phyloP scores from a whole-genome alignment of 2,113 vertebrate genomes.

The Corythoichthys intestinalis region DNA sequence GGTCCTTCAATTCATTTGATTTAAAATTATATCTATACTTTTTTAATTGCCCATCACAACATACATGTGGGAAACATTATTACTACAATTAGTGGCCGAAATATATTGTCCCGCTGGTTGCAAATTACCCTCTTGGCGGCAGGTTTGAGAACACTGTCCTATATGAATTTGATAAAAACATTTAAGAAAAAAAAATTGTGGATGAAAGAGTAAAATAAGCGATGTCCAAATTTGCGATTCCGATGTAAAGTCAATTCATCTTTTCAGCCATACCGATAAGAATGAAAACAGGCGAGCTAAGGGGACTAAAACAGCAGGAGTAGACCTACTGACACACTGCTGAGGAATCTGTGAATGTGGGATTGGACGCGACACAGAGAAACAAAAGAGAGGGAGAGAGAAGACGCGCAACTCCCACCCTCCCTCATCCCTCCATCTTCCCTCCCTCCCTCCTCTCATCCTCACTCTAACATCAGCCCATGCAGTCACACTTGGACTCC shows the following conservation, averaged over 20 bases:
- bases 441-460: neutral
- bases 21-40: too few species aligned
- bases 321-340: slow-evolving; percentile 1
- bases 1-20: too few species aligned
- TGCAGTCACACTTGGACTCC: slow-evolving; percentile 7
- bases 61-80: too few species aligned
- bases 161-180: too few species aligned
- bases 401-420: neutral
- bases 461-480: neutral
- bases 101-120: neutral
- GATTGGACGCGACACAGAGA: neutral
- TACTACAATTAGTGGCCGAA: too few species aligned
- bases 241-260: too few species aligned
- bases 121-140: too few species aligned
- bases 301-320: neutral
- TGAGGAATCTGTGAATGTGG: neutral
- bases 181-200: too few species aligned
- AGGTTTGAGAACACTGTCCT: too few species aligned
- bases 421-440: neutral
- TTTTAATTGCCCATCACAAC: too few species aligned
- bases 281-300: neutral
- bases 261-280: neutral
- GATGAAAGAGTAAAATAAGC: too few species aligned
- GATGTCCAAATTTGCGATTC: too few species aligned
- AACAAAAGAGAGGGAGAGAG: neutral